phyloP scores from a whole-genome alignment of 2,888 invertebrate genomes.

The Polyploca ridens region DNA sequence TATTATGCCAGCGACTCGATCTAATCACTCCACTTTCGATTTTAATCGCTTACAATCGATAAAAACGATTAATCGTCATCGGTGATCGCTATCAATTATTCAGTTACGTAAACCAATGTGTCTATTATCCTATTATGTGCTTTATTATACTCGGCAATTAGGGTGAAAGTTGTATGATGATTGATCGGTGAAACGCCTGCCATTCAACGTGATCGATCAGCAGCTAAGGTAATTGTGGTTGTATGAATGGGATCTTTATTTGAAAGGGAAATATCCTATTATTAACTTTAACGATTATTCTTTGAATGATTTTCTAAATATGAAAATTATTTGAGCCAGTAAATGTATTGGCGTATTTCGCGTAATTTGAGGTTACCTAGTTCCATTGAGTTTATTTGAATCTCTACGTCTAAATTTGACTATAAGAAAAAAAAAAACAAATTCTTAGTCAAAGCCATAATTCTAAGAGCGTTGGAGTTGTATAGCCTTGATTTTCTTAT shows the following conservation, averaged over 20 bases:
- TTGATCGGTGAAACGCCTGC: slow-evolving; percentile 56
- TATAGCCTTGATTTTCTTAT: no score
- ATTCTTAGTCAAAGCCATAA: no score
- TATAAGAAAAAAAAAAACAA: no score
- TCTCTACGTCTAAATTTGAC: no score
- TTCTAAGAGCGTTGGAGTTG: no score
- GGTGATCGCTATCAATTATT: slow-evolving; percentile 46
- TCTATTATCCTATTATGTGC: slow-evolving; percentile 55
- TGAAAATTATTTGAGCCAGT: background rate
- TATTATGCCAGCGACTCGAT: slow-evolving; percentile 10
- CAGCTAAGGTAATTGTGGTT: slow-evolving; percentile 21
- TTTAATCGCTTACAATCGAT: slow-evolving; percentile 28
- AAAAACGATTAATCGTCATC: slow-evolving; percentile 19
- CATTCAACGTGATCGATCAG: slow-evolving; percentile 25
- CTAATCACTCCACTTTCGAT: slow-evolving; percentile 44
- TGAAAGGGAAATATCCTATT: background rate
- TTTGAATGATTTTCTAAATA: background rate
- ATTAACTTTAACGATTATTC: background rate
- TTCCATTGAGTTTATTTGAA: no score
- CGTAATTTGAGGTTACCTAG: no score
- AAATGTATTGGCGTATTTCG: background rate
- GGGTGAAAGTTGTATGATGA: slow-evolving; percentile 61
- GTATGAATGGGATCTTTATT: slow-evolving; percentile 8
- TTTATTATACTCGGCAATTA: slow-evolving; percentile 60
- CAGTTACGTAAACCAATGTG: slow-evolving; percentile 47